Evolutionary conservation across 2,113 vertebrate species (phyloP).

Genomic region (Eolophus roseicapilla): DNA sequence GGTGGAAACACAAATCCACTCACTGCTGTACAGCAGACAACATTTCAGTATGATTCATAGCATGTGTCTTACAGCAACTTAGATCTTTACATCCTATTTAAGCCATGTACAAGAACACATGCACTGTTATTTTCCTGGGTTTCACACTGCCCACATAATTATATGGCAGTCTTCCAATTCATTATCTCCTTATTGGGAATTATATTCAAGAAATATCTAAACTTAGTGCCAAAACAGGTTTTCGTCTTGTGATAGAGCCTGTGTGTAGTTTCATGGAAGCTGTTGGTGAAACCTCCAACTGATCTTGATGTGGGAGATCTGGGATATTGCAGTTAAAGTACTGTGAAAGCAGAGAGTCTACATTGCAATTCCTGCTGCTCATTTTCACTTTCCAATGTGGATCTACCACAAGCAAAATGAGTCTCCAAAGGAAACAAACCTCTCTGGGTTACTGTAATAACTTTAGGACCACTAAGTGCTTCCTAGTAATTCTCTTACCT

Average conservation of each 20-base stretch:
- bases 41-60: neutral
- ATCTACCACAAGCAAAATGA: neutral
- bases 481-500: neutral
- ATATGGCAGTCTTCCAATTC: neutral
- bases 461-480: neutral
- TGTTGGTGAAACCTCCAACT: neutral
- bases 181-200: neutral
- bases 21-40: neutral
- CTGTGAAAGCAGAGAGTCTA: neutral
- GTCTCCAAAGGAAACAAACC: neutral
- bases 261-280: neutral
- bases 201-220: neutral
- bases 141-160: neutral
- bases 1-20: neutral
- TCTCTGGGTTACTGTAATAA: neutral
- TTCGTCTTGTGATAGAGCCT: neutral
- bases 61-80: neutral
- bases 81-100: neutral
- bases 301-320: neutral
- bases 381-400: neutral
- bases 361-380: neutral
- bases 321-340: neutral
- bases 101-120: neutral
- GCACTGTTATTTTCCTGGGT: neutral
- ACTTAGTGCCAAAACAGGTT: neutral